These are phyloP conservation scores for Sebastiscus albofasciatus DNA, from an alignment of 2,797 vertebrate genomes.

Conservation along the genomic window DNA sequence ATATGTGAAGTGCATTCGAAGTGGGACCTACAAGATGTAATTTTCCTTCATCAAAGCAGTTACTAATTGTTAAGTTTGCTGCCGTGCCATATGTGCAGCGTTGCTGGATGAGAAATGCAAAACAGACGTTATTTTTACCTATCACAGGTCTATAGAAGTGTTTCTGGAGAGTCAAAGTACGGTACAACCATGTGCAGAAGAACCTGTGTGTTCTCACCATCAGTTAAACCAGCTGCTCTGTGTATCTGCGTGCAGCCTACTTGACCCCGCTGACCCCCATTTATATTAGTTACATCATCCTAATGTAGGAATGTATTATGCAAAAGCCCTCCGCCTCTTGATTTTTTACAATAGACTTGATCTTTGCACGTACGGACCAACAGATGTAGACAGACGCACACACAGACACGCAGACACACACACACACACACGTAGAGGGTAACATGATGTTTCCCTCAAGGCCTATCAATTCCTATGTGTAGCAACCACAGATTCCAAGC, in stretches of 20 bases:
- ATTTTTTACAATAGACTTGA: constrained; percentile 21
- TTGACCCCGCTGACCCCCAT: constrained; percentile 51
- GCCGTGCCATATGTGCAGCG: constrained; percentile 87
- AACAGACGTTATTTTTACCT: constrained; percentile 36
- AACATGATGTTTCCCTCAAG: constrained; percentile 84
- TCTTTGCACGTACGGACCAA: constrained; percentile 31
- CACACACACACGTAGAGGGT: constrained; percentile 43
- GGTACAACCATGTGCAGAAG: not conserved
- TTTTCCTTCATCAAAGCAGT: constrained; percentile 95
- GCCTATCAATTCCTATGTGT: constrained; percentile 85
- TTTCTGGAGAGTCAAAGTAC: not conserved
- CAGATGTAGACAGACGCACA: constrained; percentile 40
- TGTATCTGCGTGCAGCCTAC: constrained; percentile 7
- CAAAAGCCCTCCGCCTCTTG: constrained; percentile 28
- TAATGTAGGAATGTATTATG: constrained; percentile 34
- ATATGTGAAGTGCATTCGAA: constrained; percentile 93
- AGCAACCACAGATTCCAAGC: constrained; percentile 80
- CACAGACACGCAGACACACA: not conserved
- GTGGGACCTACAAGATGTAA: constrained; percentile 94
- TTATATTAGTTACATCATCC: constrained; percentile 52
- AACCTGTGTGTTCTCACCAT: constrained; percentile 19
- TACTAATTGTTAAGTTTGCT: constrained; percentile 95
- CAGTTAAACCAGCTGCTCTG: constrained; percentile 51
- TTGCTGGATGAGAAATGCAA: constrained; percentile 39
- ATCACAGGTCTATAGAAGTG: not conserved